phyloP scores from a whole-genome alignment of 2,113 vertebrate genomes.

The Pyxicephalus adspersus region DNA sequence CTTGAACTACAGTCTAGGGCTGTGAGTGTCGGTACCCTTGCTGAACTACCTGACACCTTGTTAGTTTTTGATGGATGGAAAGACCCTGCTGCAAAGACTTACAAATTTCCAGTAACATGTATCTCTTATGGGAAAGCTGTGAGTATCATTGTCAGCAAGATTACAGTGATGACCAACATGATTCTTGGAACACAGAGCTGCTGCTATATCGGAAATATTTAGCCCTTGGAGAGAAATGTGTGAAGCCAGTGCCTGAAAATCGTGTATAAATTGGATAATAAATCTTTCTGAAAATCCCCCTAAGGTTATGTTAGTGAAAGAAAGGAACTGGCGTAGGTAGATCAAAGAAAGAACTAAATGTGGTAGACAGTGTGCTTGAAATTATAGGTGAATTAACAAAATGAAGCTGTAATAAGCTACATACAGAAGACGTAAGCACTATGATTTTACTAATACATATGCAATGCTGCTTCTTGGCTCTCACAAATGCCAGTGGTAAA shows the following conservation, averaged over 20 bases:
- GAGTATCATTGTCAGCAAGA: slow-evolving; percentile 27
- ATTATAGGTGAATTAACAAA: no score
- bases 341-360: no score
- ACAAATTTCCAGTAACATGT: neutral
- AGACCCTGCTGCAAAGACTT: neutral
- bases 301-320: neutral
- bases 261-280: slow-evolving; percentile 33
- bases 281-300: neutral
- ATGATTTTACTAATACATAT: no score
- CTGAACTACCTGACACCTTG: slow-evolving; percentile 34
- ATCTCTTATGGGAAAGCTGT: slow-evolving; percentile 7
- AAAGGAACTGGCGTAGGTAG: no score
- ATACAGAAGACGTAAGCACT: no score
- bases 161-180: slow-evolving; percentile 10
- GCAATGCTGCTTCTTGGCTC: no score
- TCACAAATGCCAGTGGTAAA: no score
- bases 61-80: slow-evolving; percentile 31
- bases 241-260: slow-evolving; percentile 11
- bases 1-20: slow-evolving; percentile 6
- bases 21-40: neutral
- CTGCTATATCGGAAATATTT: slow-evolving; percentile 18
- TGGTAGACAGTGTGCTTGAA: no score
- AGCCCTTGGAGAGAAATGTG: neutral
- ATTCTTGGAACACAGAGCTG: neutral
- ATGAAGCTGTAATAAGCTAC: no score